A percentile compares a stretch with the other conserved stretches of the same genome.
Conservation (phyloP, 2,113 vertebrate species). For the Phalacrocorax aristotelis region DNA sequence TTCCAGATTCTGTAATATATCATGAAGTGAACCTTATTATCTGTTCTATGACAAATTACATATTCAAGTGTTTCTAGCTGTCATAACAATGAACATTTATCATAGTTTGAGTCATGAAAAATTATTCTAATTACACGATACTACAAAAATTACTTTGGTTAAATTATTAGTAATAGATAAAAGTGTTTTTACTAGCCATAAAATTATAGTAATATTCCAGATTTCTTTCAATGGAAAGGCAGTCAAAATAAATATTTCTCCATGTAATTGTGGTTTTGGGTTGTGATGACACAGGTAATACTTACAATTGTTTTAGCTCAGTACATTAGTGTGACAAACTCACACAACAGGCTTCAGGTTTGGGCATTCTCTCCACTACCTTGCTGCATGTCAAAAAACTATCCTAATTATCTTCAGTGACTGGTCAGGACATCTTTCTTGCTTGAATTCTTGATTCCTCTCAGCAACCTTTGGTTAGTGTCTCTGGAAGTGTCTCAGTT, state of each 20-base stretch:
- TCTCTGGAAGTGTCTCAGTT: not conserved
- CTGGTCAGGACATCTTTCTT: not conserved
- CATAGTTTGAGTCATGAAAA: slow-evolving; percentile 26
- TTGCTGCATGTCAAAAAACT: not conserved
- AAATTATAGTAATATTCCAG: not conserved
- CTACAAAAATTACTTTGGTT: slow-evolving; percentile 26
- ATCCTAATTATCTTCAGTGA: not conserved
- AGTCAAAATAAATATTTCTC: not conserved
- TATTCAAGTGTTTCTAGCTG: slow-evolving; percentile 7
- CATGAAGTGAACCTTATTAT: slow-evolving; percentile 2
- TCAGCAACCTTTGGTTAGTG: not conserved
- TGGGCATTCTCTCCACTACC: not conserved
- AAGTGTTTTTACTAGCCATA: not conserved
- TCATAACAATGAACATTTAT: slow-evolving; percentile 50
- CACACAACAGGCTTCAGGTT: not conserved
- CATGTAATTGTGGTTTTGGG: not conserved
- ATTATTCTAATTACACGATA: not conserved
- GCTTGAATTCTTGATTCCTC: not conserved
- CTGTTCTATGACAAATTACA: slow-evolving; percentile 19
- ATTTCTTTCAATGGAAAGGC: not conserved
- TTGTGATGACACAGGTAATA: not conserved
- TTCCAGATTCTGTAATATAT: not conserved
- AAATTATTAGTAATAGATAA: not conserved
- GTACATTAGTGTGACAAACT: not conserved
- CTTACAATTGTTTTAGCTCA: not conserved